phyloP scores from a whole-genome alignment of 2,113 vertebrate species.

The Erythrocercus mccallii region DNA sequence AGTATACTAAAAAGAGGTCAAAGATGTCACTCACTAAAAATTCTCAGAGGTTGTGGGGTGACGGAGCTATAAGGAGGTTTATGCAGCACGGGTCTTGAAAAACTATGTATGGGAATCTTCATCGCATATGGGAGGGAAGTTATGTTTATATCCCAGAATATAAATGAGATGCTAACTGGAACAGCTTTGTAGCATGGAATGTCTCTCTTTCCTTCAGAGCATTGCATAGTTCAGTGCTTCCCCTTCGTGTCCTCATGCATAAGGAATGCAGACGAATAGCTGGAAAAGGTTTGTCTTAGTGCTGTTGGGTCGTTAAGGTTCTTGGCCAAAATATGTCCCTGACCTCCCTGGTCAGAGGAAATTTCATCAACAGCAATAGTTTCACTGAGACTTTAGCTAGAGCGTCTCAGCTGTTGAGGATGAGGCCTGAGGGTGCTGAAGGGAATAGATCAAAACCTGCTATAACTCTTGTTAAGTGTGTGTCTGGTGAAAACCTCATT shows the following conservation, averaged over 20 bases:
- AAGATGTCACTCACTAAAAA: not conserved
- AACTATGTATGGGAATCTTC: not conserved
- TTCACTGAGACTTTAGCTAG: not conserved
- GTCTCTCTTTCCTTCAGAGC: not conserved
- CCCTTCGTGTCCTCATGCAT: constrained; percentile 3
- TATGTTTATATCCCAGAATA: constrained; percentile 26
- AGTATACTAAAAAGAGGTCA: not conserved
- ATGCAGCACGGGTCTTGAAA: not conserved
- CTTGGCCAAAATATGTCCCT: constrained; percentile 25
- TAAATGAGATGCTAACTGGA: constrained; percentile 43
- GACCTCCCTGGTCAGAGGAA: constrained; percentile 28
- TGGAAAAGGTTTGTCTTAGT: constrained; percentile 50
- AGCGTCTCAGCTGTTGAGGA: not conserved
- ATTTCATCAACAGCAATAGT: not conserved
- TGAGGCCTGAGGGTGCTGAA: not conserved
- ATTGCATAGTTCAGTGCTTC: constrained; percentile 42
- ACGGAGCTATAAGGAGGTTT: not conserved
- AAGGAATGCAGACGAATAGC: constrained; percentile 46
- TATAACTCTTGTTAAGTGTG: not conserved
- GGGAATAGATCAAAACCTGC: not conserved
- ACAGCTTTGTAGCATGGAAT: not conserved
- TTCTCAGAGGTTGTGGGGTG: not conserved
- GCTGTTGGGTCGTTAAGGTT: constrained; percentile 11
- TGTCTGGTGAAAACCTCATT: not conserved
- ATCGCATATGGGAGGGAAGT: not conserved